Evolutionary conservation across 2,888 invertebrate species (phyloP).

Genomic region (Ochropleura leucogaster): DNA sequence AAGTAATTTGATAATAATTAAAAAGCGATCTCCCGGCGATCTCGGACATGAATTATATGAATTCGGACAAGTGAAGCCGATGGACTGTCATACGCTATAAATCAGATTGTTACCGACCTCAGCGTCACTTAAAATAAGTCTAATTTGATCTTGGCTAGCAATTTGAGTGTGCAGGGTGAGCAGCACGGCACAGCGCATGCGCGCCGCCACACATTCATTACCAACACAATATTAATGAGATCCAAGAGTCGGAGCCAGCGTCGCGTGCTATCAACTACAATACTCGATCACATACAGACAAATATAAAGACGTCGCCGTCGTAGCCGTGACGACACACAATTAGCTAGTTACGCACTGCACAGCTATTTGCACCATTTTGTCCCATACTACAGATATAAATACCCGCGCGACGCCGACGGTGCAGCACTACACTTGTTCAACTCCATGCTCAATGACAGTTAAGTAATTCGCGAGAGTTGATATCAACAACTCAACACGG

Average conservation of each 20-base stretch:
- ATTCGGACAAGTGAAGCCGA: slow-evolving; percentile 42
- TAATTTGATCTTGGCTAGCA: slow-evolving; percentile 85
- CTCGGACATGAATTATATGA: slow-evolving; percentile 40
- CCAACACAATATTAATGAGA: slow-evolving; percentile 62
- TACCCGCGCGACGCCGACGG: slow-evolving; percentile 51
- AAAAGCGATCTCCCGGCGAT: slow-evolving; percentile 48
- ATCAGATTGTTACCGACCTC: slow-evolving; percentile 70
- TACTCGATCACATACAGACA: slow-evolving; percentile 37
- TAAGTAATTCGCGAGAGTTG: slow-evolving; percentile 29
- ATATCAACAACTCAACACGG: slow-evolving; percentile 13
- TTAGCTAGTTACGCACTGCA: slow-evolving; percentile 70
- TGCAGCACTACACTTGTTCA: slow-evolving; percentile 55
- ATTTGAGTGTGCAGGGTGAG: slow-evolving; percentile 62
- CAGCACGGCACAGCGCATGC: slow-evolving; percentile 70
- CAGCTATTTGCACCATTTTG: slow-evolving; percentile 67
- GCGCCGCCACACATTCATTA: slow-evolving; percentile 64
- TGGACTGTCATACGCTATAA: slow-evolving; percentile 67
- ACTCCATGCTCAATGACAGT: slow-evolving; percentile 33
- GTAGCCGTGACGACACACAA: slow-evolving; percentile 68
- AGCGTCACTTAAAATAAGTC: slow-evolving; percentile 78
- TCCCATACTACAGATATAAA: slow-evolving; percentile 65
- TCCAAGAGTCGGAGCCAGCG: slow-evolving; percentile 46
- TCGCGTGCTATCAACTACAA: slow-evolving; percentile 39
- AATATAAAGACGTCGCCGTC: slow-evolving; percentile 60
- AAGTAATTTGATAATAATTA: slow-evolving; percentile 46